Evolutionary conservation across 2,113 vertebrate species (phyloP), one percentile per base, ranked within the genome.

Genomic region (Helogale parvula): DNA sequence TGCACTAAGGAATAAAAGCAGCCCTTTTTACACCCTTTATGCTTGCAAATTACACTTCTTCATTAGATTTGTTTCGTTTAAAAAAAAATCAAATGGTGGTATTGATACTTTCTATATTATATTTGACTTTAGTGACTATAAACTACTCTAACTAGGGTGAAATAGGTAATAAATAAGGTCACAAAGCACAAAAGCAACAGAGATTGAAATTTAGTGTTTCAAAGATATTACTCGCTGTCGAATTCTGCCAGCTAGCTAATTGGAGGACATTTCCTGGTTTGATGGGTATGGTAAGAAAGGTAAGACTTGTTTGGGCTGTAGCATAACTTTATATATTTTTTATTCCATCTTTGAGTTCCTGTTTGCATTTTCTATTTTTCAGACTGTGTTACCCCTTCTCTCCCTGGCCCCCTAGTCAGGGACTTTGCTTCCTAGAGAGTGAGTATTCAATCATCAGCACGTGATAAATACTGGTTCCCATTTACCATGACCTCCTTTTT

Each of bases 161-260:
- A 97, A 97, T 93, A 97, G 69, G 4, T 31, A 80, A 95, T 85
- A 95, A 97, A 87, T 69, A 84, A 89, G n/a, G 47, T 47, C 54
- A 63, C 19, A 41, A 81, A 52, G 11, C 79, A 60, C 31, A 82
- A 94, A 65, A 81, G 12, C 33, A 87, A 96, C 17, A 11, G 94
- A 93, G 88, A 93, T 96, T 96, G 96, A 95, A 96, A 95, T 96
- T 92, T 89, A 97, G 93, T 96, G 77, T 97, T 98, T 97, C 92
- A 96, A 98, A 98, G 97, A 93, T 98, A 95, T 50, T 0, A 6
- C 93, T 97, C 63, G 14, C 95, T 98, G 98, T 93, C 94, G 94
- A 54, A 96, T 94, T 93, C 81, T 90, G 90, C 88, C 93, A 9
- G 27, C 27, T 31, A 97, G 96, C 33, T 97, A 90, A 50, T 76